Conservation (phyloP, 35 echinoderm and acorn worm genomes). For the Strongylocentrotus purpuratus region DNA sequence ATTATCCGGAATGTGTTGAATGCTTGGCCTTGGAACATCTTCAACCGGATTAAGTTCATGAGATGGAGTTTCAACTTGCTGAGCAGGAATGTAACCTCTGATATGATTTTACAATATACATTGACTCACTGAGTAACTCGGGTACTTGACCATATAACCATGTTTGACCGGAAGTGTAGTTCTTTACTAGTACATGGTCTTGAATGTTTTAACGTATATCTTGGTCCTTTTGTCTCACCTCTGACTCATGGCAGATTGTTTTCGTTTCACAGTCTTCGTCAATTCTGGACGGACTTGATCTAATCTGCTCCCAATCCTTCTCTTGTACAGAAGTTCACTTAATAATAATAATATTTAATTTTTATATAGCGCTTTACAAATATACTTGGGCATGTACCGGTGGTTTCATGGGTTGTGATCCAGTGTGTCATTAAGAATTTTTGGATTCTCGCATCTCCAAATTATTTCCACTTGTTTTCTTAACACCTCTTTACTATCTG, state of each 20-base stretch:
- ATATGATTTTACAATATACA: too few relatives aligned
- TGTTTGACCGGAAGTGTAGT: conserved; percentile 57
- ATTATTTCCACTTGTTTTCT: conserved; percentile 31
- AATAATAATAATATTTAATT: too few relatives aligned
- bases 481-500: too few relatives aligned
- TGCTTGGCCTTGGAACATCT: too few relatives aligned
- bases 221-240: neutral
- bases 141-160: too few relatives aligned
- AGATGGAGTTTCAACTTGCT: neutral
- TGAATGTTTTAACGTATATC: conserved; percentile 26
- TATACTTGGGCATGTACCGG: conserved; percentile 65
- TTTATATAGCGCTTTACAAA: conserved; percentile 28
- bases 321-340: too few relatives aligned
- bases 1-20: too few relatives aligned
- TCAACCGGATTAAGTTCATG: neutral
- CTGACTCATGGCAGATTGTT: too few relatives aligned
- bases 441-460: conserved; percentile 59
- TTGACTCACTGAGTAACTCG: too few relatives aligned
- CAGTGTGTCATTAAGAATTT: conserved; percentile 64
- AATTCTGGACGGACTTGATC: too few relatives aligned
- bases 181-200: conserved; percentile 66
- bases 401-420: conserved; percentile 61
- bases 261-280: too few relatives aligned
- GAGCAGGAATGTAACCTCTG: neutral
- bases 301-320: too few relatives aligned